Evolutionary conservation across 1,140 invertebrate species (phyloP).

Genomic region (Pseudomyrmex cubaensis): DNA sequence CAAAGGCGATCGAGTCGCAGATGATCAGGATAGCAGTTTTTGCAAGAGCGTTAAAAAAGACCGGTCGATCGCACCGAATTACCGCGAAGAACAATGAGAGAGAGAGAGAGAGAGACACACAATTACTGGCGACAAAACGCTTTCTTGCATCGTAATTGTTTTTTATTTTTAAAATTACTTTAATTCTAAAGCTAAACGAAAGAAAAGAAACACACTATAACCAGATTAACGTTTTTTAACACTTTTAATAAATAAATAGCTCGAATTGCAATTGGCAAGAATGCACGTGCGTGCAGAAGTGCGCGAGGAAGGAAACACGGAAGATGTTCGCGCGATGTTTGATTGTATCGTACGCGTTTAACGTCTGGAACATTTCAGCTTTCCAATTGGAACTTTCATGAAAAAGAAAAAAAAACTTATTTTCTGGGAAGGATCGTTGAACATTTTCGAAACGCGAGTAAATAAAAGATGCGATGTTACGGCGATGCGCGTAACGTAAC

Average conservation of each 20-base stretch:
- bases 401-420: background rate
- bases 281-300: background rate
- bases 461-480: background rate
- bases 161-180: background rate
- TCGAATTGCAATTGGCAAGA: background rate
- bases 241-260: too few relatives aligned
- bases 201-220: background rate
- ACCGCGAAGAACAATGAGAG: background rate
- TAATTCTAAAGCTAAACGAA: background rate
- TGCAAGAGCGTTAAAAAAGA: constrained; percentile 63
- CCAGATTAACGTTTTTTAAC: background rate
- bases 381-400: constrained; percentile 1
- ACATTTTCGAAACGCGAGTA: constrained; percentile 14
- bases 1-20: constrained; percentile 77
- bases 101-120: background rate
- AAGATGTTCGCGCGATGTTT: background rate
- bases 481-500: constrained; percentile 6
- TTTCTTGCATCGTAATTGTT: background rate
- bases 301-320: background rate
- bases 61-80: background rate
- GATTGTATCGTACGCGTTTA: background rate
- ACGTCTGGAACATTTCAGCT: constrained; percentile 5
- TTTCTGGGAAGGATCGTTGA: background rate
- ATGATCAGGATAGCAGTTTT: constrained; percentile 77
- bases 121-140: background rate